Conservation (phyloP, 2,888 invertebrate species). For the Volucella inflata region DNA sequence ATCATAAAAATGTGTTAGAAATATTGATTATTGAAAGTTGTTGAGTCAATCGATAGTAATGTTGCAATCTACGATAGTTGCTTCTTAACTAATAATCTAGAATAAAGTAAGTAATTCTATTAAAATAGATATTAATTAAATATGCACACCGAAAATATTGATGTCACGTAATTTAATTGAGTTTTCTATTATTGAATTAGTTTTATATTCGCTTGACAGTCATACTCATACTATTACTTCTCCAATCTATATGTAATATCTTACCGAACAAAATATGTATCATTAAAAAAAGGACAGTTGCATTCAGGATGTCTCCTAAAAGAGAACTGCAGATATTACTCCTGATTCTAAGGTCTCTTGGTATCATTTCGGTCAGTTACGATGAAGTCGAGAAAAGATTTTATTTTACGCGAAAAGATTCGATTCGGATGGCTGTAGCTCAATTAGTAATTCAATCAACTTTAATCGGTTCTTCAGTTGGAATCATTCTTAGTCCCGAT, state of each 20-base stretch:
- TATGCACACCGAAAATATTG: too few species aligned
- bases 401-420: constrained; percentile 28
- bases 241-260: too few species aligned
- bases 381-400: neutral
- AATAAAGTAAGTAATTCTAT: too few species aligned
- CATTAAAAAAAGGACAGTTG: neutral
- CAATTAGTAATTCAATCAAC: constrained; percentile 15
- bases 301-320: constrained; percentile 8
- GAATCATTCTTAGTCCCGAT: neutral
- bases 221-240: neutral
- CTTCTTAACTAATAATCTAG: too few species aligned
- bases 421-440: constrained; percentile 31
- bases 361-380: constrained; percentile 32
- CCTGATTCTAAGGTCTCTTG: constrained; percentile 9
- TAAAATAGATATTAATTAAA: too few species aligned
- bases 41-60: too few species aligned
- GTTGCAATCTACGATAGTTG: too few species aligned
- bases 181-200: too few species aligned
- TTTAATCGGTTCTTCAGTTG: neutral
- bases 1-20: too few species aligned
- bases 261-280: too few species aligned
- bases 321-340: constrained; percentile 21
- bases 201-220: neutral
- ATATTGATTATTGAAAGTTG: too few species aligned
- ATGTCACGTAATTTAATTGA: too few species aligned